A percentile compares a stretch with the other conserved stretches of the same genome.
Evolutionary conservation across 2,888 invertebrate species (phyloP).

Genomic region (Cephus spinipes): DNA sequence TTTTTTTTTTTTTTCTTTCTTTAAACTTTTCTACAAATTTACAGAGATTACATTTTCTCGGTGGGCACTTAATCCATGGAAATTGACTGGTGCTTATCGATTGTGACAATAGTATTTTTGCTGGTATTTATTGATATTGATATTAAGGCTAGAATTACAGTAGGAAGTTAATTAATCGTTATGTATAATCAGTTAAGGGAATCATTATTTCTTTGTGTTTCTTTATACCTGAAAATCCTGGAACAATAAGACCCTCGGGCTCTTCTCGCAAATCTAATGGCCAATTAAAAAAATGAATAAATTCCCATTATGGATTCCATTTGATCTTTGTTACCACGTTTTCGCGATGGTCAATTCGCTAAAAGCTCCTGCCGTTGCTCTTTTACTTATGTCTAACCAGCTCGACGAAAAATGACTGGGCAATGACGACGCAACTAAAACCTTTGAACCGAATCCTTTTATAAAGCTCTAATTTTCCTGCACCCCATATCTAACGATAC

Average conservation of each 20-base stretch:
- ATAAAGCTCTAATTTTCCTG: background rate
- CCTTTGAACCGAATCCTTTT: conserved; percentile 13
- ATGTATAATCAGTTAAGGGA: too few species aligned
- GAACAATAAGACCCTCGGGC: background rate
- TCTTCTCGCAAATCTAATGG: too few species aligned
- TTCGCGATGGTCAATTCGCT: background rate
- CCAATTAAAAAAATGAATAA: background rate
- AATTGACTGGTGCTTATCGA: background rate
- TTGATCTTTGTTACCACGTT: background rate
- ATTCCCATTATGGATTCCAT: background rate
- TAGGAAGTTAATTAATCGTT: too few species aligned
- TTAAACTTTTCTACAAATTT: background rate
- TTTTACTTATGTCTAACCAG: conserved; percentile 21
- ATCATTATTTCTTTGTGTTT: too few species aligned
- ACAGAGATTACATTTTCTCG: background rate
- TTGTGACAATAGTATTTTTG: background rate
- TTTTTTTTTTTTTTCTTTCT: background rate
- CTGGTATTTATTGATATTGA: background rate
- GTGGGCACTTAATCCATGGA: background rate
- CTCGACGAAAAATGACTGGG: conserved; percentile 47
- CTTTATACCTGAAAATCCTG: background rate
- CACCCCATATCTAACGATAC: background rate
- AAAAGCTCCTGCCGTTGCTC: background rate
- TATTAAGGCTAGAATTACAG: background rate
- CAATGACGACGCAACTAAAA: conserved; percentile 42